Evolutionary conservation across 2,797 vertebrate genomes (phyloP).

Genomic region (Ctenopoma kingsleyae): DNA sequence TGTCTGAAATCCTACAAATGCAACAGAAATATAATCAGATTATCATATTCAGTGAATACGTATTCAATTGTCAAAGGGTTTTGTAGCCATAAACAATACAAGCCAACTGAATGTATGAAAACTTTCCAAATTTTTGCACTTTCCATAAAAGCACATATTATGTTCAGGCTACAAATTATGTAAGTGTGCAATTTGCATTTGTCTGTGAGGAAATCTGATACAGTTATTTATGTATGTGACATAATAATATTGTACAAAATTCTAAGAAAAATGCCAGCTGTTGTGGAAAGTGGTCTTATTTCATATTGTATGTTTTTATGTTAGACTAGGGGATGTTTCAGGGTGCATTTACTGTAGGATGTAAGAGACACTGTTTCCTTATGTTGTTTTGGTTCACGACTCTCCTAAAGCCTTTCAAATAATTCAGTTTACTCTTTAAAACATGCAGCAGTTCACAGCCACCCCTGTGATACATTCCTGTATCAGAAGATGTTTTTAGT

Average conservation of each 20-base stretch:
- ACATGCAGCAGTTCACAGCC: constrained; percentile 25
- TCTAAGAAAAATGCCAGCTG: constrained; percentile 52
- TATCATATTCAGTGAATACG: neutral
- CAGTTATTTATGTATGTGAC: constrained; percentile 55
- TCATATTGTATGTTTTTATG: constrained; percentile 66
- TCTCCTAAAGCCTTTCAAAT: constrained; percentile 63
- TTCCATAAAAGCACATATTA: constrained; percentile 33
- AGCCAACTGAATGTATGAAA: constrained; percentile 45
- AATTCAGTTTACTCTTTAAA: constrained; percentile 33
- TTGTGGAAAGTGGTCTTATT: constrained; percentile 56
- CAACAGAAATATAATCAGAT: constrained; percentile 28
- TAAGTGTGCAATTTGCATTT: constrained; percentile 40
- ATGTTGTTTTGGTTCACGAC: constrained; percentile 48
- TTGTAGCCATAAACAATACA: constrained; percentile 36
- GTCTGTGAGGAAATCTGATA: constrained; percentile 56
- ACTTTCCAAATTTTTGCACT: constrained; percentile 40
- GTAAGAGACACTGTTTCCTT: constrained; percentile 60
- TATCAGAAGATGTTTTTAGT: constrained; percentile 4
- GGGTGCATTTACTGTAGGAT: constrained; percentile 64
- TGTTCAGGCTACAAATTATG: constrained; percentile 34
- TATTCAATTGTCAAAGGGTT: constrained; percentile 10
- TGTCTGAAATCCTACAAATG: constrained; percentile 31
- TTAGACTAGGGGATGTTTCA: constrained; percentile 59
- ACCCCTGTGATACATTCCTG: constrained; percentile 14
- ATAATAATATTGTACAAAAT: constrained; percentile 59